phyloP scores from a whole-genome alignment of 2,113 vertebrate species.

The Podocnemis expansa region DNA sequence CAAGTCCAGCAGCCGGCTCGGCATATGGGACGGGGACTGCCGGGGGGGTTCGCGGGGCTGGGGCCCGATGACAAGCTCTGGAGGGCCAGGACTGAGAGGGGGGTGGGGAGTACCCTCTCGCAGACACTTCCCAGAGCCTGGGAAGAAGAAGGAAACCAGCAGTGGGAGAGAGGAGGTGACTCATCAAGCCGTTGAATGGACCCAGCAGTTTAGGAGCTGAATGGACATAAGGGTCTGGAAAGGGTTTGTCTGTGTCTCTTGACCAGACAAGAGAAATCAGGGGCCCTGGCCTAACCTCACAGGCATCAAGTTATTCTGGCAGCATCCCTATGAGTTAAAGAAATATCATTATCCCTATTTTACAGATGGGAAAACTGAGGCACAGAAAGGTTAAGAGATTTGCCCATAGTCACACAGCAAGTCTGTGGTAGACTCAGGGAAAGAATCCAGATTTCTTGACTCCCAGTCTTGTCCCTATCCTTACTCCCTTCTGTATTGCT shows the following conservation, averaged over 20 bases:
- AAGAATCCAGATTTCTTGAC: not conserved
- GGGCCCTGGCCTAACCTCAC: not conserved
- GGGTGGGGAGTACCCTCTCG: no score
- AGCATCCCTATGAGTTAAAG: not conserved
- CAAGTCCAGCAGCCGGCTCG: no score
- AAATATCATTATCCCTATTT: not conserved
- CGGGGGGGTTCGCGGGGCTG: no score
- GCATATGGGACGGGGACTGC: no score
- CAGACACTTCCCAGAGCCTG: not conserved
- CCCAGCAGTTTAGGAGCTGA: not conserved
- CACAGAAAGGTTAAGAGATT: not conserved
- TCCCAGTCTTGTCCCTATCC: not conserved
- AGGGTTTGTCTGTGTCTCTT: not conserved
- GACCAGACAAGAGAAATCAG: not conserved
- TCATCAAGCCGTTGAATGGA: conserved; percentile 11
- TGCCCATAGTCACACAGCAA: not conserved
- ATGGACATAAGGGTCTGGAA: not conserved
- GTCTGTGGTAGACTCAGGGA: not conserved
- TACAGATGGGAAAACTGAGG: not conserved
- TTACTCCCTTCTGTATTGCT: not conserved
- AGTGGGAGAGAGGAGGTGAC: conserved; percentile 49
- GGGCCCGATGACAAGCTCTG: no score
- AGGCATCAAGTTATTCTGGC: not conserved
- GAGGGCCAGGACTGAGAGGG: no score
- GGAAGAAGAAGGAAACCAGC: conserved; percentile 23